Evolutionary conservation across 1,140 invertebrate genomes (phyloP).

Genomic region (Galleria mellonella): DNA sequence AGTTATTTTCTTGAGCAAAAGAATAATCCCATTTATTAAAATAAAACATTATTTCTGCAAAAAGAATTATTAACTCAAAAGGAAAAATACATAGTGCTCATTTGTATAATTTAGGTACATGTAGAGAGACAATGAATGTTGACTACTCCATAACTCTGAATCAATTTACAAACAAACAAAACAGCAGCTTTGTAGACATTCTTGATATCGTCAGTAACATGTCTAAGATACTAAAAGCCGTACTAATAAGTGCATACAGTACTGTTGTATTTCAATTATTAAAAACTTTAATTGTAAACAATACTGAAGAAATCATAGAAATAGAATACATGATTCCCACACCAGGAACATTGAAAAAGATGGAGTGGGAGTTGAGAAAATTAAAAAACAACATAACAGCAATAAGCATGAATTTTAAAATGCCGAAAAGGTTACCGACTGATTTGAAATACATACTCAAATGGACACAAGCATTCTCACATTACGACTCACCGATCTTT

Average conservation of each 20-base stretch:
- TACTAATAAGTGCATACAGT: slow-evolving; percentile 26
- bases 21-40: no score
- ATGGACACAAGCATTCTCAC: slow-evolving; percentile 28
- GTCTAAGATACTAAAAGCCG: slow-evolving; percentile 27
- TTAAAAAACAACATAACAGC: slow-evolving; percentile 14
- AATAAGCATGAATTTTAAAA: slow-evolving; percentile 10
- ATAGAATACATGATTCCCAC: slow-evolving; percentile 27
- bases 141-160: no score
- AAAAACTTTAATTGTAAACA: slow-evolving; percentile 15
- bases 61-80: no score
- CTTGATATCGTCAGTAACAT: slow-evolving; percentile 13
- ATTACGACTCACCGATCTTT: slow-evolving; percentile 15
- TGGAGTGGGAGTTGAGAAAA: neutral
- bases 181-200: neutral
- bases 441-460: slow-evolving; percentile 48
- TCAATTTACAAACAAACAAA: no score
- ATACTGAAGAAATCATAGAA: slow-evolving; percentile 24
- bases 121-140: no score
- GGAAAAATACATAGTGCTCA: no score
- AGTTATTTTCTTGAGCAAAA: no score
- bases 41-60: no score
- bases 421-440: slow-evolving; percentile 24
- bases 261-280: slow-evolving; percentile 28
- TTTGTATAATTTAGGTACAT: no score
- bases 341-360: slow-evolving; percentile 9